phyloP scores from a whole-genome alignment of 2,888 invertebrate genomes.

The Lissonota sp. region DNA sequence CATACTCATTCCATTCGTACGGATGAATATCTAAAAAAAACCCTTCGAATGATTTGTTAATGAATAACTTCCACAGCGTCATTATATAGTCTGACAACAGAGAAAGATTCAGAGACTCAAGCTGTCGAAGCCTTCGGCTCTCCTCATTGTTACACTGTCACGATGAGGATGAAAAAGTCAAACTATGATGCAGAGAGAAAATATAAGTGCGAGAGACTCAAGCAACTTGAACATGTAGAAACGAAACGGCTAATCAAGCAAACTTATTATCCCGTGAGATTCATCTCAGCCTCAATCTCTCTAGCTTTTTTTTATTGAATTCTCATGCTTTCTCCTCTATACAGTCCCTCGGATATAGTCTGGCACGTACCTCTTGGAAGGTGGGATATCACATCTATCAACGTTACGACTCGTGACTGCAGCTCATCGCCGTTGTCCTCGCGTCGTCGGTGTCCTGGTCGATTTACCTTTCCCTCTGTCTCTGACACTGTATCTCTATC shows the following conservation, averaged over 20 bases:
- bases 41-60: background rate
- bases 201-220: background rate
- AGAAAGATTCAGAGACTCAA: background rate
- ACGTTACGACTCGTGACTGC: slow-evolving; percentile 61
- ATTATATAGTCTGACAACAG: background rate
- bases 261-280: slow-evolving; percentile 19
- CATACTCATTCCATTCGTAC: too few species aligned
- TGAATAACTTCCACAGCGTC: background rate
- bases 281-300: slow-evolving; percentile 46
- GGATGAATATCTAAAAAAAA: background rate
- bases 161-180: background rate
- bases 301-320: slow-evolving; percentile 20
- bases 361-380: slow-evolving; percentile 65
- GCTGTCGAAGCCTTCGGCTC: background rate
- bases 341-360: slow-evolving; percentile 61
- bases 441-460: slow-evolving; percentile 30
- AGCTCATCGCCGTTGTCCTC: slow-evolving; percentile 50
- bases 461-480: slow-evolving; percentile 44
- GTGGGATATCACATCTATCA: slow-evolving; percentile 60
- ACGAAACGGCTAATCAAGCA: slow-evolving; percentile 37
- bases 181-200: background rate
- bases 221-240: slow-evolving; percentile 1
- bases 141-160: background rate
- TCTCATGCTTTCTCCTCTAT: slow-evolving; percentile 50
- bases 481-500: slow-evolving; percentile 6